Conservation (phyloP, 2,113 vertebrate genomes). For the Burhinus bistriatus region DNA sequence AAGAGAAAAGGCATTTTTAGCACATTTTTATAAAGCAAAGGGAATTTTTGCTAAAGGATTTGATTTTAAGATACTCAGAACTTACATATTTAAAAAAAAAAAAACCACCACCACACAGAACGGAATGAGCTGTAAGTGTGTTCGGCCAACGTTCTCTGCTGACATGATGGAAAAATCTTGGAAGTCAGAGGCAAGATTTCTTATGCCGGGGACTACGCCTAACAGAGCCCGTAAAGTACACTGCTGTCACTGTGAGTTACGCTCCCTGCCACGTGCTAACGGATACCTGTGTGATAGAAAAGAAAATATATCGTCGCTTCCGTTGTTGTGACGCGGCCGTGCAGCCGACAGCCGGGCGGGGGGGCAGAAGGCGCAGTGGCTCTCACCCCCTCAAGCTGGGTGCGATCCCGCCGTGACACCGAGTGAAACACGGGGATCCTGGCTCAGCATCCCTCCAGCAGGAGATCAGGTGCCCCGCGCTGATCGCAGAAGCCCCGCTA, state of each 20-base stretch:
- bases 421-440: not conserved
- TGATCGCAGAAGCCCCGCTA: fast-evolving
- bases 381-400: not conserved
- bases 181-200: not conserved
- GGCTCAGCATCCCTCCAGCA: not conserved
- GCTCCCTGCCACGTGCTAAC: not conserved
- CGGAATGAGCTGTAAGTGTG: not conserved
- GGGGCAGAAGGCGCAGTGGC: not conserved
- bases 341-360: fast-evolving
- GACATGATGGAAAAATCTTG: not conserved
- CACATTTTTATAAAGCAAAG: not conserved
- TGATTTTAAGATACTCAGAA: not conserved
- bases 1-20: not conserved
- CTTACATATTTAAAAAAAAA: not conserved
- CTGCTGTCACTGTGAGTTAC: not conserved
- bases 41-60: not conserved
- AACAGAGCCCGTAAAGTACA: not conserved
- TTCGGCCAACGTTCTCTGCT: not conserved
- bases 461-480: not conserved
- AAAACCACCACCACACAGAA: not conserved
- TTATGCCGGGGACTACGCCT: not conserved
- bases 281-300: not conserved
- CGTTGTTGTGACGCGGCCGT: fast-evolving
- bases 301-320: not conserved
- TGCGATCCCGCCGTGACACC: not conserved